phyloP scores from a whole-genome alignment of 64 coral and sea anemone genomes.

The Catalaphyllia jardinei region DNA sequence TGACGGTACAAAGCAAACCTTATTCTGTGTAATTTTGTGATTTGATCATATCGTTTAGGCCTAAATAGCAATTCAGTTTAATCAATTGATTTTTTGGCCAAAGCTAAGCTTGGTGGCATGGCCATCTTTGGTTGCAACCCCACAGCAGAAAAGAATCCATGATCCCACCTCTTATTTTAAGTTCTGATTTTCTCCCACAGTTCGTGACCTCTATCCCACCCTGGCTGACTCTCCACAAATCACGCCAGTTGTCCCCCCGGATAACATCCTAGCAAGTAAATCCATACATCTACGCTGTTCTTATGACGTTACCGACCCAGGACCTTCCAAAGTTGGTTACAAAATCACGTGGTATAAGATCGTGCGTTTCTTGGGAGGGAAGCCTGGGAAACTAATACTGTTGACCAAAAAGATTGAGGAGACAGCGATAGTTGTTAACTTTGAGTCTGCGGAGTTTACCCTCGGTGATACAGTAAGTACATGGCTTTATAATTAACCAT shows the following conservation, averaged over 20 bases:
- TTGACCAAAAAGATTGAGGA: slow-evolving; percentile 37
- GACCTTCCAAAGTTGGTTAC: slow-evolving; percentile 42
- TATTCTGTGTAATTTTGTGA: no score
- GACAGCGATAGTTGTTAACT: slow-evolving; percentile 38
- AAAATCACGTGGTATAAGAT: slow-evolving; percentile 79
- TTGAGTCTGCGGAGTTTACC: slow-evolving; percentile 50
- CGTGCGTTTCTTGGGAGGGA: slow-evolving; percentile 68
- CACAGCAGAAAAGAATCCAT: no score
- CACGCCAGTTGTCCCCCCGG: slow-evolving; percentile 44
- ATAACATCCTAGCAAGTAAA: slow-evolving; percentile 33
- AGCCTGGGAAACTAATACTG: slow-evolving; percentile 54
- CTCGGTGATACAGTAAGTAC: slow-evolving; percentile 76
- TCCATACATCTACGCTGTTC: slow-evolving; percentile 61
- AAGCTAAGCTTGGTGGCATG: no score
- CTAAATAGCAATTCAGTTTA: no score
- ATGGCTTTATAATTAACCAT: no score
- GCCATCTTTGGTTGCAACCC: no score
- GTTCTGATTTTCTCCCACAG: slow-evolving; percentile 20
- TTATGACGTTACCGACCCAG: slow-evolving; percentile 40
- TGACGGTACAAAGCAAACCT: background rate
- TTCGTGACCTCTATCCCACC: slow-evolving; percentile 57
- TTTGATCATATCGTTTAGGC: no score
- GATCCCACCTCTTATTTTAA: background rate
- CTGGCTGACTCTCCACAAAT: slow-evolving; percentile 41
- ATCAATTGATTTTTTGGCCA: no score